A percentile compares a stretch with the other conserved stretches of the same genome.
Conservation (phyloP, 2,888 invertebrate species). For the Apocheima hispidaria region DNA sequence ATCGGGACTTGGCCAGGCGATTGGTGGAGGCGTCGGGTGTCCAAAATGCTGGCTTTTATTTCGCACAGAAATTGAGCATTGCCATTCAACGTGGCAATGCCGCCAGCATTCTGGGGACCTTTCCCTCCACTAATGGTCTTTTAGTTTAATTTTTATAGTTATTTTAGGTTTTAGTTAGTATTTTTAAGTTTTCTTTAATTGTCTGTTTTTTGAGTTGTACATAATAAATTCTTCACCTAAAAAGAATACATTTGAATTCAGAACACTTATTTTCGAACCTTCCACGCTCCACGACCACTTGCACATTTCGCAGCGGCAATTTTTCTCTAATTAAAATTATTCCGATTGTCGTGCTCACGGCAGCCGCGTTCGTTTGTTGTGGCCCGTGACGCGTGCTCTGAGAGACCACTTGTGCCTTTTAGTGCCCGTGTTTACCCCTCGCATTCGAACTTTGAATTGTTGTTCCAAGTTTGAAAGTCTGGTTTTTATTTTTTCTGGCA, state of each 20-base stretch:
- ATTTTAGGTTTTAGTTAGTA: too few species aligned
- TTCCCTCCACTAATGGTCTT: too few species aligned
- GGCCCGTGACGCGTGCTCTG: conserved; percentile 80
- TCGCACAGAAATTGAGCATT: too few species aligned
- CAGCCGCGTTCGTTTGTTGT: conserved; percentile 79
- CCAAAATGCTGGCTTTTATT: too few species aligned
- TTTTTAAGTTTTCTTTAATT: too few species aligned
- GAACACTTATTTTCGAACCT: conserved; percentile 37
- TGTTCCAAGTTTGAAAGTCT: conserved; percentile 56
- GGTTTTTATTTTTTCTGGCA: conserved; percentile 61
- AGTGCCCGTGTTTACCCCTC: conserved; percentile 82
- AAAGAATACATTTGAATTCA: conserved; percentile 13
- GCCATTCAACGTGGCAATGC: too few species aligned
- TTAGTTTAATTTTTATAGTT: too few species aligned
- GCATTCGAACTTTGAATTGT: conserved; percentile 69
- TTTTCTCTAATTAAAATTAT: conserved; percentile 87
- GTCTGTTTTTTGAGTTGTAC: too few species aligned
- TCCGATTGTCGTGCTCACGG: conserved; percentile 78
- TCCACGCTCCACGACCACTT: conserved; percentile 52
- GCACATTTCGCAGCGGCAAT: conserved; percentile 75
- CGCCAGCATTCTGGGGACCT: too few species aligned
- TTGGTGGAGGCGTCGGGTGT: too few species aligned
- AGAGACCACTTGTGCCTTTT: conserved; percentile 80
- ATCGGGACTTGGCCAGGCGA: too few species aligned
- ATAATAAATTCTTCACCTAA: too few species aligned